These are phyloP conservation scores for Phalangium opilio DNA, from an alignment of 2,888 invertebrate genomes.

Conservation along the genomic window DNA sequence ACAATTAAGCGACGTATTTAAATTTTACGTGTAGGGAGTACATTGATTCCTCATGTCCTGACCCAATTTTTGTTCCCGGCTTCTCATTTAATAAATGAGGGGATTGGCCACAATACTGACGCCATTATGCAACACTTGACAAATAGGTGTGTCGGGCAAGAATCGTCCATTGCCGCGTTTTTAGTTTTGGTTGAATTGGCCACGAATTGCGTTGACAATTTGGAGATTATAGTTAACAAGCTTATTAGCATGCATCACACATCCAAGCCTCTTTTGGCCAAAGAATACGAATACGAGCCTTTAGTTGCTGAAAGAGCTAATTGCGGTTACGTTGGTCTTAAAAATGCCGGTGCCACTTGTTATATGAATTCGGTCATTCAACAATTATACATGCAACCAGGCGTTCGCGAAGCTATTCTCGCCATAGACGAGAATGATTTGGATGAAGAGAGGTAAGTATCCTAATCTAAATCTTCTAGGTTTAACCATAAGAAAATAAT, in stretches of 20 bases:
- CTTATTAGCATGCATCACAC: conserved; percentile 33
- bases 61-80: conserved; percentile 36
- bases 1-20: no score
- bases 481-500: no score
- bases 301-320: conserved; percentile 25
- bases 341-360: no score
- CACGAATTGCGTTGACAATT: conserved; percentile 27
- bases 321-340: conserved; percentile 37
- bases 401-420: conserved; percentile 33
- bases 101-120: conserved; percentile 23
- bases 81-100: conserved; percentile 28
- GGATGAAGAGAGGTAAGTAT: conserved; percentile 26
- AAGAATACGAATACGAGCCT: conserved; percentile 34
- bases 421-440: conserved; percentile 31
- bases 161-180: conserved; percentile 28
- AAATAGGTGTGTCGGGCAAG: background rate
- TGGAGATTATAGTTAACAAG: conserved; percentile 27
- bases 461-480: background rate
- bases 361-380: conserved; percentile 41
- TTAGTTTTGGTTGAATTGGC: conserved; percentile 33
- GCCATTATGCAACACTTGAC: conserved; percentile 6
- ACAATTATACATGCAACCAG: conserved; percentile 37
- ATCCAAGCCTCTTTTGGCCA: conserved; percentile 30
- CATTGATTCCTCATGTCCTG: conserved; percentile 29
- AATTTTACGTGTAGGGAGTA: conserved; percentile 22